Base-by-base conservation (phyloP, 2,797 vertebrate genomes). In the Sphenodon punctatus region DNA sequence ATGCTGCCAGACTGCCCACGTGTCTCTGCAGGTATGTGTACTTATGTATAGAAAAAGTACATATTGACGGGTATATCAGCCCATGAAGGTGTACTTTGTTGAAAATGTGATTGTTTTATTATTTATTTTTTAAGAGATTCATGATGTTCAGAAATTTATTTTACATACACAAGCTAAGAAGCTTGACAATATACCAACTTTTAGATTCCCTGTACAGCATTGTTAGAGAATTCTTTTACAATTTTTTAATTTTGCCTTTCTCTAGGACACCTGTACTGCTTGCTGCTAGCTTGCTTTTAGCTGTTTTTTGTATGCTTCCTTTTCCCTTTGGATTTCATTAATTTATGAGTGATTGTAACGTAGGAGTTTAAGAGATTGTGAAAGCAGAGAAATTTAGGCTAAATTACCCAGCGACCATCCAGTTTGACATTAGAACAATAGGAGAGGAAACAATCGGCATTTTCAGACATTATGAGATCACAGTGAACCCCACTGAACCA, bases 1-100 rank as follows among this genome's bases (percentile, higher is more conserved):
- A 98, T 99, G 98, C 95, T 99, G 68, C 97, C 97, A 1, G 98
- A 99, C 92, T 99, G 98, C 80, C 98, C 97, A 36, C 95, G 97
- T 27, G 97, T 99, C 88, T 99, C 98, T 91, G 98, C 98, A 98
- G 98, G 98, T 99, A 97, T 3, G 78, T 89, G 5, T 12, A 8
- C 43, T 56, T 58, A 6, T 41, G 68, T 63, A 39, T 22, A 60
- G 7, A 49, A n/a, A n/a, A 20, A 38, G 39, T 3, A 20, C 16
- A 7, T n/a, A 9, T 25, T 10, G 1, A 0, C 36, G 7, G 61
- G 51, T 27, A 27, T 14, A 51, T 5, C 16, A 42, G 32, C n/a
- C 63, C 39, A 58, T 46, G n/a, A 41, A 36, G 56, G 51, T 61
- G 9, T 25, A 51, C 25, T 30, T 53, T 34, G 25, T 67, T 69